Evolutionary conservation across 2,113 vertebrate species (phyloP).

Genomic region (Heliornis fulica): DNA sequence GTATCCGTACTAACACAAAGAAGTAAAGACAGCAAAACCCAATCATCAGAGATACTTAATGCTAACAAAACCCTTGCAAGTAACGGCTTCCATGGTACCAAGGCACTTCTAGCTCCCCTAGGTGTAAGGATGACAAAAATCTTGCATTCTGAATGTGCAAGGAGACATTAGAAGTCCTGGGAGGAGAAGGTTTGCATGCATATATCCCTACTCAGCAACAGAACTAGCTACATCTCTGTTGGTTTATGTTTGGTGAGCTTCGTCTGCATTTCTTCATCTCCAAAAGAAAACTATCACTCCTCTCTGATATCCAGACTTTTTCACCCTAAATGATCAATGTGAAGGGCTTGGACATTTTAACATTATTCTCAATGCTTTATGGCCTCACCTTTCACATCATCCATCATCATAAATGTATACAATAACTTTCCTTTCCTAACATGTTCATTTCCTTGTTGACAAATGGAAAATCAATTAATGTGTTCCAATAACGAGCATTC

Average conservation of each 20-base stretch:
- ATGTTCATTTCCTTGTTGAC: background rate
- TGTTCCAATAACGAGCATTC: background rate
- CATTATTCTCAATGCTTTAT: background rate
- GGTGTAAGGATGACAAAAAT: background rate
- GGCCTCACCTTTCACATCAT: background rate
- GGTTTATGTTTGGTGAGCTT: background rate
- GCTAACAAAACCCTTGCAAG: background rate
- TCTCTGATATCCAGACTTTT: background rate
- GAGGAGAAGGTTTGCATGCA: rapidly evolving
- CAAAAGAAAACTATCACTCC: background rate
- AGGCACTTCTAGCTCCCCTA: background rate
- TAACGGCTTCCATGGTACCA: background rate
- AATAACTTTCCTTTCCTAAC: background rate
- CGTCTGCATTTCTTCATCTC: background rate
- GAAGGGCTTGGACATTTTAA: background rate
- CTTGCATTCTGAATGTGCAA: rapidly evolving
- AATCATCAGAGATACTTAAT: background rate
- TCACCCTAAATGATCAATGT: background rate
- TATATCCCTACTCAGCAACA: background rate
- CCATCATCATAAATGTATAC: background rate
- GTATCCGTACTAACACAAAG: background rate
- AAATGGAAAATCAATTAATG: background rate
- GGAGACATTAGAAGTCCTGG: rapidly evolving
- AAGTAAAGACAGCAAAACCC: background rate
- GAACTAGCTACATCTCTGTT: background rate